phyloP scores from a whole-genome alignment of 1,140 invertebrate genomes.

The Drosophila littoralis region DNA sequence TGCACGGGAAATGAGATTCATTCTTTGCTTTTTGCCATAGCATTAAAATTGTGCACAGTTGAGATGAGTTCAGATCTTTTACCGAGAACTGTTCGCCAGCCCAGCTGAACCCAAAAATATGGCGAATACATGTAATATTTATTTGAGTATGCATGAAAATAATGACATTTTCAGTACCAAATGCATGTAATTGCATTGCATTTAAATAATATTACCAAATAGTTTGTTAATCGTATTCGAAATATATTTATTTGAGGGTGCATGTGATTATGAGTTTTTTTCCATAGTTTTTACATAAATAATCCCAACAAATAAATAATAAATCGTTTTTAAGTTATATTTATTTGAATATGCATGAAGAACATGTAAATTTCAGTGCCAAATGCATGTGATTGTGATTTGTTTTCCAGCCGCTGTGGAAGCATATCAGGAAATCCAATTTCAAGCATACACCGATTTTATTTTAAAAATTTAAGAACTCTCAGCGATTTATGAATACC shows the following conservation, averaged over 20 bases:
- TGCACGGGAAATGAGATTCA: conserved; percentile 72
- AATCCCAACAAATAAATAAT: too few species aligned
- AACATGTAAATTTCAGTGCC: not conserved
- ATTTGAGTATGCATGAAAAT: not conserved
- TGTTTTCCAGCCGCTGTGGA: not conserved
- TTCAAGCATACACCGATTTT: not conserved
- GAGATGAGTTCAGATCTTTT: conserved; percentile 14
- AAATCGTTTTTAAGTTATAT: too few species aligned
- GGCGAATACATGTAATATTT: not conserved
- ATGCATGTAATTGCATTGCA: not conserved
- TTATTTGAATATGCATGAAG: not conserved
- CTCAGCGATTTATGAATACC: not conserved
- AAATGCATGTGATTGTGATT: not conserved
- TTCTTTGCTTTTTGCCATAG: conserved; percentile 64
- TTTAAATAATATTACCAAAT: too few species aligned
- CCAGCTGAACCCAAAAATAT: not conserved
- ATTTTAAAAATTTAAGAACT: not conserved
- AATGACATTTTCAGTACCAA: not conserved
- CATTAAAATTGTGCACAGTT: conserved; percentile 29
- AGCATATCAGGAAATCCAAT: too few species aligned
- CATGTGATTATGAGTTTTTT: too few species aligned
- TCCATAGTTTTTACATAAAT: too few species aligned
- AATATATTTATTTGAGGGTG: too few species aligned
- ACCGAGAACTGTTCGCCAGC: not conserved
- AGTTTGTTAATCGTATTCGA: too few species aligned